Conservation (phyloP, 1,140 invertebrate species). For the Trachymyrmex septentrionalis region DNA sequence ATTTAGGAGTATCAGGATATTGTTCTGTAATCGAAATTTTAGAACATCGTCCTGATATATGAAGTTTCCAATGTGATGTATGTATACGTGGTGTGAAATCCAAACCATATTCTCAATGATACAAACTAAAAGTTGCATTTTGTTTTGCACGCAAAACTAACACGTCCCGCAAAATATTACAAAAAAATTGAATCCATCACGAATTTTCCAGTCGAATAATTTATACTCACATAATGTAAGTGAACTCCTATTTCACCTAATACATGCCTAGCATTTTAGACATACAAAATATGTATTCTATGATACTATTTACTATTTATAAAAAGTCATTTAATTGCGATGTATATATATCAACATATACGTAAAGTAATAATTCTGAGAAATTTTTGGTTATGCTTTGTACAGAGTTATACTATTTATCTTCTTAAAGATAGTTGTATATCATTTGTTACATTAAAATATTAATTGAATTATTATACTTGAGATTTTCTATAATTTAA, state of each 20-base stretch:
- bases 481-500: neutral
- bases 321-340: slow-evolving; percentile 1
- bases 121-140: slow-evolving; percentile 1
- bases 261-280: neutral
- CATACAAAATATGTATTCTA: neutral
- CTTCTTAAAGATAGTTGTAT: neutral
- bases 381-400: neutral
- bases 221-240: slow-evolving; percentile 62
- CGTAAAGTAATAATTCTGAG: neutral
- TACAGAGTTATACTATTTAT: neutral
- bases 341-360: neutral
- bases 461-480: neutral
- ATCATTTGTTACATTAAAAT: neutral
- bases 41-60: slow-evolving; percentile 4
- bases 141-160: neutral
- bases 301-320: neutral
- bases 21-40: neutral
- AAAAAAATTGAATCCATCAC: neutral
- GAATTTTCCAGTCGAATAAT: slow-evolving; percentile 34
- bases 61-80: neutral
- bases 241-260: neutral
- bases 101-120: neutral
- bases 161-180: neutral
- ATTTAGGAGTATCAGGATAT: neutral
- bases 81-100: neutral